Evolutionary conservation across 64 coral and sea anemone species (phyloP), one percentile per base, ranked within the genome.

Genomic region (Stylophora pistillata): DNA sequence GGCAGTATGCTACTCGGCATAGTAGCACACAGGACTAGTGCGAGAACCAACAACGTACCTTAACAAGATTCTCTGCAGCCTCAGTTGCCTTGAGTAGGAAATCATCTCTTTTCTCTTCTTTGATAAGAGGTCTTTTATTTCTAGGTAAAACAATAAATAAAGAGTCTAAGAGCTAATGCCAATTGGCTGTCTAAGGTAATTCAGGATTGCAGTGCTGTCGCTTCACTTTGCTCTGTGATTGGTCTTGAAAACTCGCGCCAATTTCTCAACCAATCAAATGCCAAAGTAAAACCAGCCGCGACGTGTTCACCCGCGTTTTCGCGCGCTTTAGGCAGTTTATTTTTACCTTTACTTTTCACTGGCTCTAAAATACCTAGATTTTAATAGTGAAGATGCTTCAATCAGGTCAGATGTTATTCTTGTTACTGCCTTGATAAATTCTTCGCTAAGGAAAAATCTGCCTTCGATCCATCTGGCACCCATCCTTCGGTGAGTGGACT

Each of bases 341-440:
- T 47, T 47, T 47, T 47, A 47, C 37, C 37, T 47, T 47, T 47
- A 47, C 3, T 47, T 47, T 47, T 47, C 37, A 47, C 37, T 47
- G 37, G 37, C 37, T 47, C 37, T 7, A 21, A 16, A 11, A 73
- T 85, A 91, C 79, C 79, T 91, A 69, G 62, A 3, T 18, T 30
- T 15, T 6, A 64, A 1, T 15, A 58, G 55, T 21, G 89, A 84
- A 29, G 71, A 30, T 28, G 56, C 79, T 73, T 79, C 72, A 29
- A 91, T 27, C n/a, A 91, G 71, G 31, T 85, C 85, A 1, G 89
- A 82, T 65, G 89, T 75, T 14, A 91, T 65, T 37, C 15, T 76
- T 62, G 71, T 85, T 13, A 84, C 58, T 34, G 56, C 26, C 17
- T 85, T 13, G 18, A 89, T 57, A 11, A 89, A 53, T 5, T 79